Evolutionary conservation across 1,140 invertebrate genomes (phyloP), one percentile per base, ranked within the genome.

Genomic region (Pollicipes pollicipes): DNA sequence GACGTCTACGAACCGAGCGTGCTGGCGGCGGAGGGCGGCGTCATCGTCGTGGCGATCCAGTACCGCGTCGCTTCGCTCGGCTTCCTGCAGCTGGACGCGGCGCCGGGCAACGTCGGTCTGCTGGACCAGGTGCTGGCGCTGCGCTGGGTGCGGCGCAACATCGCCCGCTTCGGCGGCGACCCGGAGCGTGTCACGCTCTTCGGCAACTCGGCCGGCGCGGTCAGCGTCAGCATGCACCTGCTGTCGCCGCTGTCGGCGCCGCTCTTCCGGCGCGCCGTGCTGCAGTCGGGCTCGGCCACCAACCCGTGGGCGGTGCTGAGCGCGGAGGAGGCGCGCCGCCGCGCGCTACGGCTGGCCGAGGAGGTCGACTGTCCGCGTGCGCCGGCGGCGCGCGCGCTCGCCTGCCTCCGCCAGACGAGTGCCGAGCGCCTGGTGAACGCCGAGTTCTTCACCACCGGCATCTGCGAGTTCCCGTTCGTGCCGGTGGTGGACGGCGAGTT

Each of bases 121-220:
- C 80, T 90, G 87, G 95, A 98, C 82, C 93, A 96, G 81, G 87
- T 90, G 0, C 74, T 95, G 77, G 95, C 93, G 1, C 87, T 97
- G 72, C 84, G 89, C 72, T 96, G 93, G 93, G 85, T 98, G 0
- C 89, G 93, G 78, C 78, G 90, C 70, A 97, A 98, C 79, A 93
- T 94, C 16, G 85, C 85, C 3, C 85, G 85, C 28, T n/a, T n/a
- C n/a, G n/a, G n/a, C n/a, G n/a, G n/a, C n/a, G n/a, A n/a, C n/a
- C n/a, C n/a, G n/a, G n/a, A n/a, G n/a, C n/a, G n/a, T n/a, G 90
- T 98, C 69, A 98, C 96, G 0, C 82, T 98, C 1, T 97, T 98
- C 75, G 95, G 95, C 0, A 95, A 98, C 80, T 91, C 81, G 73
- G 92, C 92, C 0, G 93, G 93, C 0, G 91, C 90, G 10, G 90